Percentiles rank a stretch among this genome's conserved stretches.
Evolutionary conservation across 1,140 invertebrate species (phyloP).

Genomic region (Sesamia nonagrioides): DNA sequence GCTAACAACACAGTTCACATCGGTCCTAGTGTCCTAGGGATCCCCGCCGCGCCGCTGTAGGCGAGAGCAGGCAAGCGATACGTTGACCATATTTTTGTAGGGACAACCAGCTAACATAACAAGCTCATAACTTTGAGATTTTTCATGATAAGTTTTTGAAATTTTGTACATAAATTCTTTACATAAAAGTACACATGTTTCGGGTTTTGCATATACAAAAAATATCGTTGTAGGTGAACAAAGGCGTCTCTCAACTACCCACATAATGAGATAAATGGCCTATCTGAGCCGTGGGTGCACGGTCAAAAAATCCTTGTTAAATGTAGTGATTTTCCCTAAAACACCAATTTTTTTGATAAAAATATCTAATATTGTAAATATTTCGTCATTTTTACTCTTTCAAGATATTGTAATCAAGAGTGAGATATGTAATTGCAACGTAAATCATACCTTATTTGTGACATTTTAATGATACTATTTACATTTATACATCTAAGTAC

Average conservation of each 20-base stretch:
- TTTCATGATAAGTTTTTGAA: too few species aligned
- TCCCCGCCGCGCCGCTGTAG: too few species aligned
- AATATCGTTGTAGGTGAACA: background rate
- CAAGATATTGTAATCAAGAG: conserved; percentile 39
- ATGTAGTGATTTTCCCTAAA: conserved; percentile 31
- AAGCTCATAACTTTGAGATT: too few species aligned
- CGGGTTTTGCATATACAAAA: too few species aligned
- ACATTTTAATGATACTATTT: conserved; percentile 18
- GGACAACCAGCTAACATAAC: too few species aligned
- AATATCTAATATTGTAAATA: conserved; percentile 51
- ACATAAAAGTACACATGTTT: too few species aligned
- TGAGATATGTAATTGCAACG: conserved; percentile 49
- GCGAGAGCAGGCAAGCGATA: too few species aligned
- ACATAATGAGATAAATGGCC: conserved; percentile 1
- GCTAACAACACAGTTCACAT: too few species aligned
- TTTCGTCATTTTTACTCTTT: conserved; percentile 45
- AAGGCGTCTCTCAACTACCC: background rate
- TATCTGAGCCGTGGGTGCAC: background rate
- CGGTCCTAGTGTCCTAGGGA: too few species aligned
- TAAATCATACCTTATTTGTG: conserved; percentile 44
- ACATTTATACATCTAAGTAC: conserved; percentile 25
- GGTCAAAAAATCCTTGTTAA: background rate
- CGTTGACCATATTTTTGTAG: too few species aligned
- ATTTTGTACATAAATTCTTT: too few species aligned
- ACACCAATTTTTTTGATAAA: conserved; percentile 33